Evolutionary conservation across 2,888 invertebrate genomes (phyloP).

Genomic region (Eledona agricola): DNA sequence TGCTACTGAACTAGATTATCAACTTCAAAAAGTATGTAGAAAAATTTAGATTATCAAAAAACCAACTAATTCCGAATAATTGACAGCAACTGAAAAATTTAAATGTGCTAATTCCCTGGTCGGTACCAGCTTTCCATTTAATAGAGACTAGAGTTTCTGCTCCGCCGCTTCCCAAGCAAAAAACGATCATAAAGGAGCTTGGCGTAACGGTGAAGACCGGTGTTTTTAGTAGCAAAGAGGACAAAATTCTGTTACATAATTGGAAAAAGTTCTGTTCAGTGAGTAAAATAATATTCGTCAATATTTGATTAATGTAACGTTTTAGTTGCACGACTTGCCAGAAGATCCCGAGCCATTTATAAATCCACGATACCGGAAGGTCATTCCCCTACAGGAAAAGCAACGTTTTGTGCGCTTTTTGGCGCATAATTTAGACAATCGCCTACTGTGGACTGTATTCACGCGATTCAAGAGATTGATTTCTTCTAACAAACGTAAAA

Average conservation of each 20-base stretch:
- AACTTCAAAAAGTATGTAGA: too few species aligned
- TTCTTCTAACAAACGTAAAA: constrained; percentile 18
- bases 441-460: constrained; percentile 41
- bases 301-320: constrained; percentile 25
- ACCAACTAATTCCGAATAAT: neutral
- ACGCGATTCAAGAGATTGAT: constrained; percentile 41
- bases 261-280: constrained; percentile 33
- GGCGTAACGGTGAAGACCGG: constrained; percentile 25
- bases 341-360: constrained; percentile 40
- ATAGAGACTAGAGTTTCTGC: constrained; percentile 17
- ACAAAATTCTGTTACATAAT: constrained; percentile 22
- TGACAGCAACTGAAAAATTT: constrained; percentile 3
- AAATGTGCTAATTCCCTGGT: constrained; percentile 11
- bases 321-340: constrained; percentile 42
- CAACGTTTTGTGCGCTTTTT: constrained; percentile 44
- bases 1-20: too few species aligned
- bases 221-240: constrained; percentile 28
- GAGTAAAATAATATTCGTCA: neutral
- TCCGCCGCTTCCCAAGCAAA: constrained; percentile 12
- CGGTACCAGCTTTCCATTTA: constrained; percentile 21
- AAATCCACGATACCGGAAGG: constrained; percentile 18
- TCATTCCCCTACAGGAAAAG: constrained; percentile 10
- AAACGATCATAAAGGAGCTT: constrained; percentile 3
- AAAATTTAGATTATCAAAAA: too few species aligned
- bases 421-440: constrained; percentile 40